Percentiles rank a stretch among this genome's conserved stretches.
These are phyloP conservation scores for Bergia puertoricense DNA, from an alignment of 92 coral and sea anemone genomes.

Conservation along the genomic window DNA sequence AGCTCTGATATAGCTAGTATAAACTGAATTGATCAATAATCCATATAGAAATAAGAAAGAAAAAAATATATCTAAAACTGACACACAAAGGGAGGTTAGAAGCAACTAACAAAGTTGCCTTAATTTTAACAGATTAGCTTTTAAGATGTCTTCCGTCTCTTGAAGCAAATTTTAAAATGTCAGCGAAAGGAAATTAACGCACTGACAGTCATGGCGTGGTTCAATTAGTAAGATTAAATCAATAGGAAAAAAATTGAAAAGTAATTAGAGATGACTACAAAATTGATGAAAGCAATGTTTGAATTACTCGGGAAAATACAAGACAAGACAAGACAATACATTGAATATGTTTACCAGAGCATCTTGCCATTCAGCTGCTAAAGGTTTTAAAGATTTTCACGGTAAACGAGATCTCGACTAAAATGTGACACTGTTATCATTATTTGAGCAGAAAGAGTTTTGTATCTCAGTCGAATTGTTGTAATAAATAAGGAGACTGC, in stretches of 20 bases:
- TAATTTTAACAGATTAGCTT: not conserved
- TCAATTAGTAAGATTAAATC: constrained; percentile 32
- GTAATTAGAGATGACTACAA: constrained; percentile 33
- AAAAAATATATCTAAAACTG: not conserved
- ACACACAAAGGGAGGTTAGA: not conserved
- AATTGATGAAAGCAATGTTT: constrained; percentile 20
- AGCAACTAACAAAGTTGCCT: not conserved
- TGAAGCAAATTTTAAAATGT: constrained; percentile 13
- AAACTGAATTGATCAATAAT: not conserved
- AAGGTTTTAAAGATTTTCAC: not conserved
- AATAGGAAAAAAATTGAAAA: constrained; percentile 30
- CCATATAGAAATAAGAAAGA: not conserved
- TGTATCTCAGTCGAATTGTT: not conserved
- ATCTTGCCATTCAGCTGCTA: not conserved
- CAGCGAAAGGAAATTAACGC: constrained; percentile 32
- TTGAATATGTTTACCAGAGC: not conserved
- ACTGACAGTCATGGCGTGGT: constrained; percentile 1
- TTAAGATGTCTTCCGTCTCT: constrained; percentile 30
- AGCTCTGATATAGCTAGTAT: not conserved
- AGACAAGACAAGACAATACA: not conserved
- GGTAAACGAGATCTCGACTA: not conserved
- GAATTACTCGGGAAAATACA: constrained; percentile 14
- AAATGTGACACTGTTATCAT: not conserved
- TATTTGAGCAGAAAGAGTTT: not conserved
- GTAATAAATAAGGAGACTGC: not conserved